Base-by-base conservation (phyloP, 2,113 vertebrate species). In the Hepsetus odoe region DNA sequence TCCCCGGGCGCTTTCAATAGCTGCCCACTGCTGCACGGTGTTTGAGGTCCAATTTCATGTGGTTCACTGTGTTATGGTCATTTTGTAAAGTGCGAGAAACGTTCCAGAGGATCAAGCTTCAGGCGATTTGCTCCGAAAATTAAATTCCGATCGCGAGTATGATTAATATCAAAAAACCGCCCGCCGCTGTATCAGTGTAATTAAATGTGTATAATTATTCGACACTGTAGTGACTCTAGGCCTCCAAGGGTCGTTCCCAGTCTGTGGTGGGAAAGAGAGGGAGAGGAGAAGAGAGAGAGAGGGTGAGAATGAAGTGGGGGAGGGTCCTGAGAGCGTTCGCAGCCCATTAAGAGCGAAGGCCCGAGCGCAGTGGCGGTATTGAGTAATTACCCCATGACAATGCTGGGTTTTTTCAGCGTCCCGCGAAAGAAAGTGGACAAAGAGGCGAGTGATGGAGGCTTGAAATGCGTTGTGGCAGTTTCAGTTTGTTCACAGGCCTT, bases 351-450 rank as follows among this genome's bases (percentile, higher is more conserved):
- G 53, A 66, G 62, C 10, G 61, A 72, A 73, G 64, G 72, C 40
- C 35, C 46, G n/a, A 64, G 75, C 38, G 11, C 68, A 40, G 75
- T 61, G 1, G n/a, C 26, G 13, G 40, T 77, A 66, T 77, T 77
- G 74, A 77, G 77, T 82, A 70, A 85, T 82, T 77, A 74, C 66
- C 53, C 80, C 38, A 7, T 46, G 55, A 82, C 83, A 84, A 82
- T 77, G 58, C 72, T 35, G 18, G 42, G 53, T 69, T 66, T 79
- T 66, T 79, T 30, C 70, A 53, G 30, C 40, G n/a, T 53, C 62
- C 67, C 74, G 66, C 80, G 30, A 78, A 55, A 61, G 71, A 42
- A 55, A 11, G n/a, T 5, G 35, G 30, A 82, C 83, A 84, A 84
- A 82, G 83, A 30, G 53, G 4, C 40, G 76, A 40, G 58, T 40